Evolutionary conservation across 1,140 invertebrate species (phyloP).

Genomic region (Bombus waltoni): DNA sequence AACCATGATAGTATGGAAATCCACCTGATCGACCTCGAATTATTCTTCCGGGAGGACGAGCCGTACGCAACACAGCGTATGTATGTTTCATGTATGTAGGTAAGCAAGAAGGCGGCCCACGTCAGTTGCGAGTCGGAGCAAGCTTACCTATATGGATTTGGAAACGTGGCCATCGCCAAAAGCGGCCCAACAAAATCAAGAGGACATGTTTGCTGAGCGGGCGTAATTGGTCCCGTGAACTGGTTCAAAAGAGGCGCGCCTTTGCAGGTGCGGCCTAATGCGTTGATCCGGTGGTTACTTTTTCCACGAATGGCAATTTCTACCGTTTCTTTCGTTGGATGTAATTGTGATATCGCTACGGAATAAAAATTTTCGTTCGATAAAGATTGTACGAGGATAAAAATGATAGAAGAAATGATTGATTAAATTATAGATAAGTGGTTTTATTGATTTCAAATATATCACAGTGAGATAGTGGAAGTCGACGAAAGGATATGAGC

Average conservation of each 20-base stretch:
- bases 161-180: constrained; percentile 53
- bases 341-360: constrained; percentile 20
- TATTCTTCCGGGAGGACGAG: constrained; percentile 39
- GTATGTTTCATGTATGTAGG: not conserved
- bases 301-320: constrained; percentile 27
- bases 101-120: constrained; percentile 24
- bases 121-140: constrained; percentile 4
- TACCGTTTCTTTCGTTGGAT: not conserved
- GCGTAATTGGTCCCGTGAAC: constrained; percentile 55
- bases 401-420: too few relatives aligned
- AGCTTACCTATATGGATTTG: constrained; percentile 60
- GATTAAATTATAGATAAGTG: not conserved
- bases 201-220: constrained; percentile 17
- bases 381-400: not conserved
- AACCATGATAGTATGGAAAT: constrained; percentile 11
- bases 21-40: not conserved
- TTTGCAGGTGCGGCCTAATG: constrained; percentile 50
- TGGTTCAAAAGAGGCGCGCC: constrained; percentile 62
- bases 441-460: too few relatives aligned
- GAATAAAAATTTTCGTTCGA: not conserved
- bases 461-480: not conserved
- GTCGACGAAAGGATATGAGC: not conserved
- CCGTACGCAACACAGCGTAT: not conserved
- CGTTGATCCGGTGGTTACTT: not conserved
- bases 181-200: constrained; percentile 47